Evolutionary conservation across 2,888 invertebrate genomes (phyloP).

Genomic region (Chrysolina americana): DNA sequence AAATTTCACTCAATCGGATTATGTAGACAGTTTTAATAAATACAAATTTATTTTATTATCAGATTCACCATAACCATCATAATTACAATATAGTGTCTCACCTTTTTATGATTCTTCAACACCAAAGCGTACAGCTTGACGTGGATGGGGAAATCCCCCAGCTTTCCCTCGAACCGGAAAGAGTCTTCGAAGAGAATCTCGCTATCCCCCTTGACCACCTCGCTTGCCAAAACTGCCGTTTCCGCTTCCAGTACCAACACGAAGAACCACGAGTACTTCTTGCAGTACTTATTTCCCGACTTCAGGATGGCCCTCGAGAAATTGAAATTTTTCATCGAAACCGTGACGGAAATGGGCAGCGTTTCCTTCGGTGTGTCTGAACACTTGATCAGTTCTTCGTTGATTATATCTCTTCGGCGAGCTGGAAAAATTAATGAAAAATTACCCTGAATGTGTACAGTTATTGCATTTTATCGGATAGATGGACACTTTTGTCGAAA

Average conservation of each 20-base stretch:
- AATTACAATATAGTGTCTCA: not conserved
- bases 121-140: constrained; percentile 29
- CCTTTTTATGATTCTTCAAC: constrained; percentile 28
- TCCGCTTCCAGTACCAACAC: constrained; percentile 31
- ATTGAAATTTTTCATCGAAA: constrained; percentile 30
- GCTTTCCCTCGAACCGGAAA: constrained; percentile 27
- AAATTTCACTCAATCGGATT: too few species aligned
- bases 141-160: constrained; percentile 29
- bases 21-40: too few species aligned
- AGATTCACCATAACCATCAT: too few species aligned
- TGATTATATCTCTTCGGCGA: constrained; percentile 26
- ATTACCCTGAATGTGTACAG: too few species aligned
- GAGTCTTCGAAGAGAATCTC: constrained; percentile 24
- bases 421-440: constrained; percentile 29
- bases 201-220: constrained; percentile 24
- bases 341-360: not conserved
- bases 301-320: not conserved
- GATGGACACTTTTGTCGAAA: too few species aligned
- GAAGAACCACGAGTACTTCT: constrained; percentile 11
- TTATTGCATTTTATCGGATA: too few species aligned
- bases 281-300: not conserved
- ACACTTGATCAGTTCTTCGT: constrained; percentile 23
- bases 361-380: not conserved
- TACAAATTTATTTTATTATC: too few species aligned
- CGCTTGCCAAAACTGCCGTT: constrained; percentile 25